Percentiles rank a stretch among this genome's conserved stretches.
phyloP scores from a whole-genome alignment of 2,888 invertebrate species.

The Acronicta psi region DNA sequence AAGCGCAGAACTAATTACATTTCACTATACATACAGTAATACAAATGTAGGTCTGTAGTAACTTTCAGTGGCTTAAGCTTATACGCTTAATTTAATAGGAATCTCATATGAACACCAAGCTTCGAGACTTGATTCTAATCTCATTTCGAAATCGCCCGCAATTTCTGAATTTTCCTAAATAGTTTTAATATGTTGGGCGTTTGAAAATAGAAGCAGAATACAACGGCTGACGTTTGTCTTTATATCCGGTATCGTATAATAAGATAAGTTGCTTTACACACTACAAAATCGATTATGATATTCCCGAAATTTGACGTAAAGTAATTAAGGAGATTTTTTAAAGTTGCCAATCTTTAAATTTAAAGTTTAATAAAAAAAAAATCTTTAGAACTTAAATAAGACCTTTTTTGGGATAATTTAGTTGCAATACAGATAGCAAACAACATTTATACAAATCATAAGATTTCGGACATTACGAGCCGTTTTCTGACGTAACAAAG shows the following conservation, averaged over 20 bases:
- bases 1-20: constrained; percentile 49
- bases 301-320: not conserved
- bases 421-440: constrained; percentile 27
- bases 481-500: constrained; percentile 35
- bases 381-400: constrained; percentile 12
- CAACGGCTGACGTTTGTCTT: constrained; percentile 1
- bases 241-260: constrained; percentile 21
- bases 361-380: constrained; percentile 43
- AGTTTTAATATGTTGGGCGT: constrained; percentile 15
- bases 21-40: constrained; percentile 57
- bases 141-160: constrained; percentile 36
- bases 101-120: constrained; percentile 56
- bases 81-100: constrained; percentile 58
- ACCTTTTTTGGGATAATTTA: not conserved
- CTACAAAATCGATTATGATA: not conserved
- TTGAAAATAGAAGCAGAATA: constrained; percentile 21
- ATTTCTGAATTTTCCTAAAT: constrained; percentile 33
- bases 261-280: constrained; percentile 29
- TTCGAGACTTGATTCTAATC: constrained; percentile 47
- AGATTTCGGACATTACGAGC: constrained; percentile 32
- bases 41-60: constrained; percentile 64
- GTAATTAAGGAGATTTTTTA: constrained; percentile 14
- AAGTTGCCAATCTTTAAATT: constrained; percentile 43
- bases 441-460: constrained; percentile 42
- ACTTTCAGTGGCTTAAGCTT: constrained; percentile 66